A percentile compares a stretch with the other conserved stretches of the same genome.
Conservation (phyloP, 2,888 invertebrate genomes). For the Drosophila antonietae region DNA sequence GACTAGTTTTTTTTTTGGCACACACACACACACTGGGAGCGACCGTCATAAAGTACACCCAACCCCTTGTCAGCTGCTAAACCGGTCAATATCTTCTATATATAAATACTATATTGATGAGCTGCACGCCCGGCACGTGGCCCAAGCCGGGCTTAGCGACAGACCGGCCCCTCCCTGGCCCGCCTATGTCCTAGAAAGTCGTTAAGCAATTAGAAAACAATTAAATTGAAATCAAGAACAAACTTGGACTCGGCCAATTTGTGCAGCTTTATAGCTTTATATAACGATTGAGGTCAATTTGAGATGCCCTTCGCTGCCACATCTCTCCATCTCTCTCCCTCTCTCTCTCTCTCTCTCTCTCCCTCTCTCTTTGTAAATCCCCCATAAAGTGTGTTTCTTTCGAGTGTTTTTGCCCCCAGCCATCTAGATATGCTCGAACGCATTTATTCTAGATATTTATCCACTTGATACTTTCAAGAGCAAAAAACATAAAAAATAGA, state of each 20-base stretch:
- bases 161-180: not conserved
- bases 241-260: slow-evolving; percentile 29
- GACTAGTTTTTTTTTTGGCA: slow-evolving; percentile 69
- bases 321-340: fast-evolving
- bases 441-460: slow-evolving; percentile 3
- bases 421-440: slow-evolving; percentile 5
- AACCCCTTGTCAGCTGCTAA: slow-evolving; percentile 20
- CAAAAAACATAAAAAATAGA: not conserved
- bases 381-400: not conserved
- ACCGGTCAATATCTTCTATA: slow-evolving; percentile 42
- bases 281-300: slow-evolving; percentile 54
- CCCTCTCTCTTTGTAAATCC: not conserved
- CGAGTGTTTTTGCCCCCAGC: slow-evolving; percentile 15
- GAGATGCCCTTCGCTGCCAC: not conserved
- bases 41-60: slow-evolving; percentile 12
- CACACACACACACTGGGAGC: slow-evolving; percentile 31
- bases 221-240: slow-evolving; percentile 64
- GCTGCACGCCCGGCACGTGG: slow-evolving; percentile 49
- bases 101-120: slow-evolving; percentile 38
- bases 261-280: slow-evolving; percentile 15
- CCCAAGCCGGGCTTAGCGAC: slow-evolving; percentile 1
- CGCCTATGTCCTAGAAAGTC: slow-evolving; percentile 45
- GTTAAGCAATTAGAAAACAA: slow-evolving; percentile 71
- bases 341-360: not conserved
- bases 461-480: slow-evolving; percentile 21